These are phyloP conservation scores for Corydoras maculifer DNA, from an alignment of 2,113 vertebrate genomes.

Conservation along the genomic window DNA sequence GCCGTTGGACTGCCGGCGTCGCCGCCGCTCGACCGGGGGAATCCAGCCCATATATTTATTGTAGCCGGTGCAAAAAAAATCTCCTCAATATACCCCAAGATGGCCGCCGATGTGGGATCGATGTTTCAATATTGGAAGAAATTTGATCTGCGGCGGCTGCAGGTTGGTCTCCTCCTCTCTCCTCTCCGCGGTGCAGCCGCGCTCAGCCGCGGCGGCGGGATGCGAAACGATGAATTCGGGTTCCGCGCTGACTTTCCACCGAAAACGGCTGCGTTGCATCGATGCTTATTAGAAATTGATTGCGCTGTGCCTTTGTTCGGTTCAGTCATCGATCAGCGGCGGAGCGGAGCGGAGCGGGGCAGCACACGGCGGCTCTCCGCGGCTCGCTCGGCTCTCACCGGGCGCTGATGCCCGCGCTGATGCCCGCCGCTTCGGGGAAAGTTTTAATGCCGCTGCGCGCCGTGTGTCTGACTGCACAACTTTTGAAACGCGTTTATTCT, in stretches of 20 bases:
- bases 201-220: slow-evolving; percentile 33
- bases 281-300: slow-evolving; percentile 94
- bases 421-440: slow-evolving; percentile 50
- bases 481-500: slow-evolving; percentile 56
- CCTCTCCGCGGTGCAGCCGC: slow-evolving; percentile 47
- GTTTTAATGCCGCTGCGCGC: slow-evolving; percentile 60
- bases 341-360: slow-evolving; percentile 64
- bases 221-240: slow-evolving; percentile 20
- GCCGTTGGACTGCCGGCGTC: slow-evolving; percentile 55
- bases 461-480: slow-evolving; percentile 53
- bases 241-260: slow-evolving; percentile 33
- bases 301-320: slow-evolving; percentile 89
- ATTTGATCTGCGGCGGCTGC: slow-evolving; percentile 91
- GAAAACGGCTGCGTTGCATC: slow-evolving; percentile 63
- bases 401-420: slow-evolving; percentile 12
- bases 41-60: slow-evolving; percentile 87
- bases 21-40: slow-evolving; percentile 71
- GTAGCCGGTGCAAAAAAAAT: slow-evolving; percentile 75
- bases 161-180: slow-evolving; percentile 77
- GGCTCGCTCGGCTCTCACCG: slow-evolving; percentile 1
- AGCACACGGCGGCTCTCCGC: slow-evolving; percentile 46
- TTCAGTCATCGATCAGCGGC: slow-evolving; percentile 85
- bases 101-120: slow-evolving; percentile 98
- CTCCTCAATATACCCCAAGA: slow-evolving; percentile 91
- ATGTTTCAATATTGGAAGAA: slow-evolving; percentile 94